These are phyloP conservation scores for Latheticus oryzae DNA, from an alignment of 2,888 invertebrate species.

Conservation along the genomic window DNA sequence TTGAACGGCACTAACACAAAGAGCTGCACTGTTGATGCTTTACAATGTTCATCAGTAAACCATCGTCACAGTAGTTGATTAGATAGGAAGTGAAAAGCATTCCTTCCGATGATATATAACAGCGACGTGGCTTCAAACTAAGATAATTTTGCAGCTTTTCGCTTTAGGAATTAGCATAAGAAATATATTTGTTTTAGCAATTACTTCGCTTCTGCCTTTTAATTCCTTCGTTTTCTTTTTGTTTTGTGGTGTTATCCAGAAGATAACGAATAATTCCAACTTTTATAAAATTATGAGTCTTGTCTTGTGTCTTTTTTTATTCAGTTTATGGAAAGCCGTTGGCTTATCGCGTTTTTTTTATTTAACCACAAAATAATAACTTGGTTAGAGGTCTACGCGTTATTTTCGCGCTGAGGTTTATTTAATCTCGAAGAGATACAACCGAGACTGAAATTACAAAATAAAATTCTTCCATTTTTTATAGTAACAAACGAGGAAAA, in stretches of 20 bases:
- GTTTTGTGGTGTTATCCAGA: slow-evolving; percentile 35
- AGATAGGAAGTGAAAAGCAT: slow-evolving; percentile 46
- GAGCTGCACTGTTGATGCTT: slow-evolving; percentile 34
- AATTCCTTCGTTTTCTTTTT: slow-evolving; percentile 24
- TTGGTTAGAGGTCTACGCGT: slow-evolving; percentile 42
- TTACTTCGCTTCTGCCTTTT: slow-evolving; percentile 37
- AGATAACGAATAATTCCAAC: slow-evolving; percentile 47
- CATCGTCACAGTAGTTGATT: slow-evolving; percentile 50
- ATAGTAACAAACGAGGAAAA: slow-evolving; percentile 26
- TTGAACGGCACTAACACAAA: slow-evolving; percentile 45
- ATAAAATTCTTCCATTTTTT: slow-evolving; percentile 47
- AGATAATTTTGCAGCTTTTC: slow-evolving; percentile 10
- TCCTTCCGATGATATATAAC: slow-evolving; percentile 49
- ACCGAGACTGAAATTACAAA: slow-evolving; percentile 40
- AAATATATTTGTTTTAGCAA: slow-evolving; percentile 40
- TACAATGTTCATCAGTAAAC: slow-evolving; percentile 47
- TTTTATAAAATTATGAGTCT: slow-evolving; percentile 46
- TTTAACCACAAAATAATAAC: slow-evolving; percentile 48
- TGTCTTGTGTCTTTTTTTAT: slow-evolving; percentile 44
- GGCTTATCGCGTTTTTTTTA: slow-evolving; percentile 48
- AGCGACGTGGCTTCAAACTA: slow-evolving; percentile 8
- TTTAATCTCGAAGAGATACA: slow-evolving; percentile 45
- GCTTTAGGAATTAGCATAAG: slow-evolving; percentile 41
- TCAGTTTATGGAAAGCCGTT: slow-evolving; percentile 31
- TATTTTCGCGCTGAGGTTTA: slow-evolving; percentile 43